phyloP scores from a whole-genome alignment of 2,797 vertebrate species.

The Amblyopsis hoosieri region DNA sequence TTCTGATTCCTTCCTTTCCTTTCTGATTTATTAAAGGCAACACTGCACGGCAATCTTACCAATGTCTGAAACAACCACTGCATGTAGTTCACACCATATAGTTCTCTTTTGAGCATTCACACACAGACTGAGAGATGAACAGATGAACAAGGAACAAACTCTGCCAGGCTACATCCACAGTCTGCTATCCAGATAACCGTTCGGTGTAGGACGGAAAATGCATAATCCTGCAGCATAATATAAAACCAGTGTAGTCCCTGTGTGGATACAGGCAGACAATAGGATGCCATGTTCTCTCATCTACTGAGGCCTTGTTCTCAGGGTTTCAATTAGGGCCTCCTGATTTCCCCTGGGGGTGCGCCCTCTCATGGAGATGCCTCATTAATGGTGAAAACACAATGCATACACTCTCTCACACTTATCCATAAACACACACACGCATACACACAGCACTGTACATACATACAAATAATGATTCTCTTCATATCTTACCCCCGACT shows the following conservation, averaged over 20 bases:
- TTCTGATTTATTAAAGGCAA: too few relatives aligned
- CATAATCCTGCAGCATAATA: constrained; percentile 52
- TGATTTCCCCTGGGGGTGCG: constrained; percentile 73
- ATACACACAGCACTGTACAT: constrained; percentile 5
- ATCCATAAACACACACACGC: neutral
- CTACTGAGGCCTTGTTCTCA: constrained; percentile 68
- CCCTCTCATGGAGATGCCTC: constrained; percentile 66
- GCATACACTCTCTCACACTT: neutral
- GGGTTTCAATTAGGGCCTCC: constrained; percentile 76
- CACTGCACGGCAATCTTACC: too few relatives aligned
- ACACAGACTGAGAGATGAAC: constrained; percentile 16
- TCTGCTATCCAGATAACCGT: constrained; percentile 26
- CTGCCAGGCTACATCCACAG: constrained; percentile 21
- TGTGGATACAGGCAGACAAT: constrained; percentile 60
- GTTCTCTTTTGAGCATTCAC: neutral
- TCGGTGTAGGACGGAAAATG: constrained; percentile 36
- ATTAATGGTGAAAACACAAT: constrained; percentile 66
- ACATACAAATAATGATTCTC: constrained; percentile 8
- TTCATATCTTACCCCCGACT: constrained; percentile 91
- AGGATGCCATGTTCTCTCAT: constrained; percentile 68
- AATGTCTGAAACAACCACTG: too few relatives aligned
- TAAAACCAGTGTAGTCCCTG: constrained; percentile 42
- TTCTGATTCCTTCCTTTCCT: too few relatives aligned
- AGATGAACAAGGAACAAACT: constrained; percentile 24
- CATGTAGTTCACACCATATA: too few relatives aligned